Evolutionary conservation across 2,888 invertebrate species (phyloP), one percentile per base, ranked within the genome.

Genomic region (Drosophila mimica): DNA sequence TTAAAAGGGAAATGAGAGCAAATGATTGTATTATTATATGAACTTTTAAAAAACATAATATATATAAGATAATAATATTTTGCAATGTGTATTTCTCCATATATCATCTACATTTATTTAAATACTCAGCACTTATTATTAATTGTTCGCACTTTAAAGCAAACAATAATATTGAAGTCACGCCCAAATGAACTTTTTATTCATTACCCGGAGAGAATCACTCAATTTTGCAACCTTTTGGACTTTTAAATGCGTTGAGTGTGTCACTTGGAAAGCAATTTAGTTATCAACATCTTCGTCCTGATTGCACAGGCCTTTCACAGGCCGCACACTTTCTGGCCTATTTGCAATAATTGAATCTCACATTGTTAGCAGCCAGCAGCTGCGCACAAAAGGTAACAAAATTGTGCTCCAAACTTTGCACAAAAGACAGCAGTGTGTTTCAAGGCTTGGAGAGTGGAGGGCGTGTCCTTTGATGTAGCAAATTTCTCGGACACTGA

Each of bases 401-500:
- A 60, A 69, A 80, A 67, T 40, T 56, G 62, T 77, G 49, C 59
- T 52, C 46, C 57, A 52, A 74, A 70, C 68, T 59, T 75, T 62
- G 59, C 43, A 82, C 87, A 85, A 87, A 79, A 79, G 74, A 64
- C 65, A 64, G 51, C 54, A 57, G 31, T 43, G 57, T 66, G 60
- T 65, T 63, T 74, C 57, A 13, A n/a, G 52, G 56, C 33, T 46
- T 57, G 46, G 63, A 40, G 31, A n/a, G 17, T 25, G 56, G 28
- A 48, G 31, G 48, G 20, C 51, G 52, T 66, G 74, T 70, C 86
- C 81, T 89, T 87, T 87, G 86, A 87, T 88, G 90, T 89, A 75
- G 69, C 88, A 88, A 85, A 88, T 89, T 87, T 87, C 80, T 87
- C 88, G 87, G 87, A 90, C 90, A 87, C 81, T 88, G 86, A 87